Percentiles rank a stretch among this genome's conserved stretches.
These are phyloP conservation scores for Carassius gibelio DNA, from an alignment of 2,113 vertebrate genomes.

Conservation along the genomic window DNA sequence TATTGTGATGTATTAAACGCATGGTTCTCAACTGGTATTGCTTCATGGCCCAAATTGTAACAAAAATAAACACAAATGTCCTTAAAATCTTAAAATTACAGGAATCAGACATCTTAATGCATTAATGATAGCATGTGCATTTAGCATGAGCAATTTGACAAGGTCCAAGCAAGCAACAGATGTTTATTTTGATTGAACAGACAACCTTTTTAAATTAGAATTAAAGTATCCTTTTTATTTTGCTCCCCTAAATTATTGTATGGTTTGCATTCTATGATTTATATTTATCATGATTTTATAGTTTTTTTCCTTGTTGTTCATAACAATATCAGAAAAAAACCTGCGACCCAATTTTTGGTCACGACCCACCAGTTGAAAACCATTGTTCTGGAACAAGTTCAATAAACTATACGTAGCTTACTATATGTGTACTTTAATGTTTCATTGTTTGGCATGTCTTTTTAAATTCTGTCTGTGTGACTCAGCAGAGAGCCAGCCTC, in stretches of 20 bases:
- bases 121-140: no score
- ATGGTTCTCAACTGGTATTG: no score
- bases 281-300: neutral
- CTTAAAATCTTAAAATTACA: no score
- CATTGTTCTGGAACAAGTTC: neutral
- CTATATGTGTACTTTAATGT: slow-evolving; percentile 8
- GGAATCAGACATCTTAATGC: no score
- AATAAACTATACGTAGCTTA: neutral
- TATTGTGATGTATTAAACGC: no score
- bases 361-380: neutral
- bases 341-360: neutral
- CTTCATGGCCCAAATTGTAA: no score
- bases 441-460: neutral
- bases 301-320: neutral
- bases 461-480: neutral
- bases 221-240: neutral
- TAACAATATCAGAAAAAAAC: neutral
- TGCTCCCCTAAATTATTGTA: neutral
- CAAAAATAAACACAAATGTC: no score
- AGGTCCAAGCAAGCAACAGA: no score
- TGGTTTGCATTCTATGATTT: neutral
- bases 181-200: neutral
- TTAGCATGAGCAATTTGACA: no score
- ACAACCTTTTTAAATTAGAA: neutral
- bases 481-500: slow-evolving; percentile 14